Evolutionary conservation across 2,113 vertebrate species (phyloP).

Genomic region (Odontophorus gujanensis): DNA sequence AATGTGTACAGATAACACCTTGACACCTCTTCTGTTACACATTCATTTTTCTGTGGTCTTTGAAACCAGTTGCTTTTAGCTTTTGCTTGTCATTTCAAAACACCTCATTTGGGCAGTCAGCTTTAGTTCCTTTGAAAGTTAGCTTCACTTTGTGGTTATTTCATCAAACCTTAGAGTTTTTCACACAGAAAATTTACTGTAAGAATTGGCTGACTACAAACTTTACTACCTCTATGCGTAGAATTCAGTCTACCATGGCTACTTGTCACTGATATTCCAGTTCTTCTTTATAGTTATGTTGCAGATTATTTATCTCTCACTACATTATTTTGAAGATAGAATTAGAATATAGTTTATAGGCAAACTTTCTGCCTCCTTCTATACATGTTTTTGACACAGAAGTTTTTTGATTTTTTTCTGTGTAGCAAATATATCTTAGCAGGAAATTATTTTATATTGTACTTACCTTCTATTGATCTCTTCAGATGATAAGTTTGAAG

Average conservation of each 20-base stretch:
- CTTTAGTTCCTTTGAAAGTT: conserved; percentile 12
- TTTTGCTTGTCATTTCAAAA: neutral
- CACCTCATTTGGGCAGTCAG: neutral
- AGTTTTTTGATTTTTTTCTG: neutral
- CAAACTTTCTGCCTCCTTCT: neutral
- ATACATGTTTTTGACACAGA: neutral
- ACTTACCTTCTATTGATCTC: neutral
- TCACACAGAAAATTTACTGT: neutral
- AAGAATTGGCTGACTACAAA: neutral
- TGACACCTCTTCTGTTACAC: conserved; percentile 4
- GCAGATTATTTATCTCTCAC: neutral
- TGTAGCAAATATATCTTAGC: neutral
- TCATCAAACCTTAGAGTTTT: neutral
- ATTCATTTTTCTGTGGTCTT: conserved; percentile 6
- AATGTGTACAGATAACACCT: conserved; percentile 5
- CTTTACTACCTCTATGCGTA: neutral
- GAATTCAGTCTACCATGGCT: neutral
- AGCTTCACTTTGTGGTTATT: neutral
- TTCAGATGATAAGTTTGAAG: conserved; percentile 5
- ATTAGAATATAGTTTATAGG: conserved; percentile 7
- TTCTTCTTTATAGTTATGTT: neutral
- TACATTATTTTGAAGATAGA: conserved; percentile 11
- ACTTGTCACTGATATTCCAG: neutral
- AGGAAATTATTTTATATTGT: neutral
- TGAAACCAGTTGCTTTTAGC: neutral